Conservation (phyloP, 2,797 vertebrate species). For the Gymnodraco acuticeps region DNA sequence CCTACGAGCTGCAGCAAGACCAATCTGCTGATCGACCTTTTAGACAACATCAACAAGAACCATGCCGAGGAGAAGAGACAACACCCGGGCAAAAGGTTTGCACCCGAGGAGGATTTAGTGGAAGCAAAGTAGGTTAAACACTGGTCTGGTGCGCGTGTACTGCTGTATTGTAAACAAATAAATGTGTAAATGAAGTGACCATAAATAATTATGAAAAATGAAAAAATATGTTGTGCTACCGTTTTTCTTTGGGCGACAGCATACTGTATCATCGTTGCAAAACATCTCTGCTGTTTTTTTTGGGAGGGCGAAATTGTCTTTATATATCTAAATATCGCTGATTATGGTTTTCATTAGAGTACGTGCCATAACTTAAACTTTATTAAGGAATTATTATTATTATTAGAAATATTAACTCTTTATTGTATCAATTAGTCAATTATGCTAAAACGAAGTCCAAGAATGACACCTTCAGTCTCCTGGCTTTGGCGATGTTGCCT, state of each 20-base stretch:
- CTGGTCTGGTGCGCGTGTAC: slow-evolving; percentile 27
- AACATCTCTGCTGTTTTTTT: slow-evolving; percentile 51
- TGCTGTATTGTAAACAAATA: slow-evolving; percentile 64
- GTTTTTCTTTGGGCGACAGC: slow-evolving; percentile 57
- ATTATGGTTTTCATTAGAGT: slow-evolving; percentile 37
- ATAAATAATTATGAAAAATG: slow-evolving; percentile 61
- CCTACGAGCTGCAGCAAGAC: slow-evolving; percentile 84
- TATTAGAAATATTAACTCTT: background rate
- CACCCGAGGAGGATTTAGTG: slow-evolving; percentile 78
- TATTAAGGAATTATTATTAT: background rate
- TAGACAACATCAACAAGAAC: slow-evolving; percentile 84
- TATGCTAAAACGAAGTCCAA: slow-evolving; percentile 13
- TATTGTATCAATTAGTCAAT: slow-evolving; percentile 20
- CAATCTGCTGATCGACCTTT: slow-evolving; percentile 86
- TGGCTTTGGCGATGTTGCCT: slow-evolving; percentile 67
- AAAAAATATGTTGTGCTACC: slow-evolving; percentile 56
- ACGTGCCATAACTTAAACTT: slow-evolving; percentile 18
- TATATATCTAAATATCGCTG: slow-evolving; percentile 31
- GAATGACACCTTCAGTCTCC: slow-evolving; percentile 34
- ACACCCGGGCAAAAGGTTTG: slow-evolving; percentile 90
- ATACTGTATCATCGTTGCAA: slow-evolving; percentile 15
- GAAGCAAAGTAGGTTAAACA: slow-evolving; percentile 73
- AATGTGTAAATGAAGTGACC: slow-evolving; percentile 64
- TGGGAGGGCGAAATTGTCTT: slow-evolving; percentile 61
- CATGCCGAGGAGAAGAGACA: slow-evolving; percentile 89